Conservation (phyloP, 2,888 invertebrate genomes). For the Cephus nigrinus region DNA sequence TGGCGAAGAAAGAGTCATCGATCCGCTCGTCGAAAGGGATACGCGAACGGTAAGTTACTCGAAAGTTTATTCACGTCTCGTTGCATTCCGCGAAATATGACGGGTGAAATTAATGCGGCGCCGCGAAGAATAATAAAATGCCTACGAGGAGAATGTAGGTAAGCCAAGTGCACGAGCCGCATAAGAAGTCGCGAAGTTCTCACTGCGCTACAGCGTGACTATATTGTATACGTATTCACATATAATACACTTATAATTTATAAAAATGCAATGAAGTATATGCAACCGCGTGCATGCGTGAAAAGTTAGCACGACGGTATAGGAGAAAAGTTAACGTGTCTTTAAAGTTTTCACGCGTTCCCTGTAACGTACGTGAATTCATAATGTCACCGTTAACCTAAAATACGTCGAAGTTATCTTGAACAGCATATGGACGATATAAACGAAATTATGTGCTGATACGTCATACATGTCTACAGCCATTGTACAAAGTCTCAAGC, state of each 20-base stretch:
- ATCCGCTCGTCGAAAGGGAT: background rate
- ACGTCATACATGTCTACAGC: background rate
- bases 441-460: background rate
- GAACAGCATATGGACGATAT: background rate
- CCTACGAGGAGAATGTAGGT: background rate
- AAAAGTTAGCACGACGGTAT: background rate
- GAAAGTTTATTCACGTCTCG: background rate
- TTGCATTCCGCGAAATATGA: background rate
- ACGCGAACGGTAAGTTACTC: background rate
- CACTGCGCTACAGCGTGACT: background rate
- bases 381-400: background rate
- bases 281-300: background rate
- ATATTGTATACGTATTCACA: background rate
- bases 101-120: background rate
- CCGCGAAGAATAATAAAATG: background rate
- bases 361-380: background rate
- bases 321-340: background rate
- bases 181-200: background rate
- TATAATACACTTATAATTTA: background rate
- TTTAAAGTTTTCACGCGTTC: background rate
- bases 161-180: background rate
- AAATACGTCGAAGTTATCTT: background rate
- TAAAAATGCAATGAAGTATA: background rate
- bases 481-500: constrained; percentile 21
- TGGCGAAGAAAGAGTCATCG: background rate